Conservation (phyloP, 2,888 invertebrate genomes). For the Hypena proboscidalis region DNA sequence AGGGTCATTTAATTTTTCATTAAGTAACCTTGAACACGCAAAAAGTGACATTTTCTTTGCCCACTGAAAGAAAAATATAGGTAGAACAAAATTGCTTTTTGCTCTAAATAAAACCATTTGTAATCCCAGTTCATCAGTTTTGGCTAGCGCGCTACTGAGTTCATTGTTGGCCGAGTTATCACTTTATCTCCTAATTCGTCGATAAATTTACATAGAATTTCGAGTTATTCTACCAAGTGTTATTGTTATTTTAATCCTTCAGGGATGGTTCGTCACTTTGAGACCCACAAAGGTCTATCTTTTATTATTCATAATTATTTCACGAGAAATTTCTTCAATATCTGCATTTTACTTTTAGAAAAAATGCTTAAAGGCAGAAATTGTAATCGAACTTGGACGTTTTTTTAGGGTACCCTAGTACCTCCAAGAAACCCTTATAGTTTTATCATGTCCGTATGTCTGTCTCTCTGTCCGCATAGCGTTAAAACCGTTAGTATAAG, state of each 20-base stretch:
- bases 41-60: too few species aligned
- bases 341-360: constrained; percentile 2
- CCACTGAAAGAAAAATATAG: background rate
- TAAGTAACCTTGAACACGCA: too few species aligned
- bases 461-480: too few species aligned
- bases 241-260: constrained; percentile 47
- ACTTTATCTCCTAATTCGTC: constrained; percentile 26
- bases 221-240: constrained; percentile 26
- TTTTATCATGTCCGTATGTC: too few species aligned
- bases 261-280: constrained; percentile 36
- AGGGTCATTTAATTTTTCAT: too few species aligned
- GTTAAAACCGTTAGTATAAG: too few species aligned
- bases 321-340: constrained; percentile 19
- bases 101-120: too few species aligned
- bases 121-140: background rate
- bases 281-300: constrained; percentile 24
- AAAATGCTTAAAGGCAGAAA: background rate
- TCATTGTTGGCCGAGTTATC: constrained; percentile 11
- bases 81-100: background rate
- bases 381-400: too few species aligned
- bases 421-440: too few species aligned
- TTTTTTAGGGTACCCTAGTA: too few species aligned
- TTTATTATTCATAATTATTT: constrained; percentile 37
- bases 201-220: constrained; percentile 45
- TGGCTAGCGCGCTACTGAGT: background rate